Percentiles rank a stretch among this genome's conserved stretches.
Conservation (phyloP, 2,888 invertebrate genomes). For the Heteromyza rotundicornis region DNA sequence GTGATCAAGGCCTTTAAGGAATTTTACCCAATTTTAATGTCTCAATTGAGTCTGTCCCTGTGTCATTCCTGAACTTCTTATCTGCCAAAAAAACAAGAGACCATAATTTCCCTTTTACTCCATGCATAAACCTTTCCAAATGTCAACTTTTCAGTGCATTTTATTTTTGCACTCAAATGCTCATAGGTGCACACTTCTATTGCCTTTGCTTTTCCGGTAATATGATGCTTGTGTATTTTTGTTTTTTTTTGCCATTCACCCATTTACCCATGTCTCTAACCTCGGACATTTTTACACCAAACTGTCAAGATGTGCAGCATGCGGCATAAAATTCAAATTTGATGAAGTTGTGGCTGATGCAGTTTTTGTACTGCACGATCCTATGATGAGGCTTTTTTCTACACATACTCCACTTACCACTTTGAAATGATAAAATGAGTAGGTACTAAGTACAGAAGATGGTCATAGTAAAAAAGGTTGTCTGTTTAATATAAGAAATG, state of each 20-base stretch:
- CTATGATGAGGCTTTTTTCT: too few relatives aligned
- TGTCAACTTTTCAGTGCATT: slow-evolving; percentile 15
- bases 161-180: slow-evolving; percentile 18
- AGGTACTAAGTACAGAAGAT: too few relatives aligned
- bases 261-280: background rate
- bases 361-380: background rate
- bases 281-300: slow-evolving; percentile 33
- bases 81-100: too few relatives aligned
- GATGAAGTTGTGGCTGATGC: slow-evolving; percentile 42
- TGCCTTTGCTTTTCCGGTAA: background rate
- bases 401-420: too few relatives aligned
- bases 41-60: too few relatives aligned
- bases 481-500: too few relatives aligned
- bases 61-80: too few relatives aligned
- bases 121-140: slow-evolving; percentile 24
- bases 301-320: slow-evolving; percentile 48
- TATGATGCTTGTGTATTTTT: background rate
- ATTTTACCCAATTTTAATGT: too few relatives aligned
- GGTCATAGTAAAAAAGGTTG: too few relatives aligned
- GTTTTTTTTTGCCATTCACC: background rate
- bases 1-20: background rate
- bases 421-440: too few relatives aligned
- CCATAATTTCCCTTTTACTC: too few relatives aligned
- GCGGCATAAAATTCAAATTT: slow-evolving; percentile 57
- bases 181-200: slow-evolving; percentile 6